Conservation (phyloP, 2,113 vertebrate species). For the Tragelaphus buxtoni region DNA sequence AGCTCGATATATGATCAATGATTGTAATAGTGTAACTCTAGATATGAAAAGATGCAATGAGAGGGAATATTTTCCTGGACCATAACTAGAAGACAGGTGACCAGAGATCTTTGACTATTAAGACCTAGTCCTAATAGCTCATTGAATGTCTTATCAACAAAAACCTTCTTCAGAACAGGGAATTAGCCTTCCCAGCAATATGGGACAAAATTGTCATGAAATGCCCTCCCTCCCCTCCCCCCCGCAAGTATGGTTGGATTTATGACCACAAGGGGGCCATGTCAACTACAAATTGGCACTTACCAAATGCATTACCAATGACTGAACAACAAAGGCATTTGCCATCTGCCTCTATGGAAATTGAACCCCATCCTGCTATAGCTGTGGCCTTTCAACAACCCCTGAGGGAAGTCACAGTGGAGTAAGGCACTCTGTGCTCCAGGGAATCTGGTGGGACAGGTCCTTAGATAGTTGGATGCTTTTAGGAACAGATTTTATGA, state of each 20-base stretch:
- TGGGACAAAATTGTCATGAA: not conserved
- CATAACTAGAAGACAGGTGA: not conserved
- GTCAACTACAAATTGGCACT: not conserved
- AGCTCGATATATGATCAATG: not conserved
- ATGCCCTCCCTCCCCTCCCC: not conserved
- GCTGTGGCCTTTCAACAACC: not conserved
- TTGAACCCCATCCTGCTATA: not conserved
- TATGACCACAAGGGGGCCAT: not conserved
- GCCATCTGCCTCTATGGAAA: not conserved
- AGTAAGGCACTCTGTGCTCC: not conserved
- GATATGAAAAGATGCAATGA: not conserved
- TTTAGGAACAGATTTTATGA: not conserved
- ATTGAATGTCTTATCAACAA: not conserved
- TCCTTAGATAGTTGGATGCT: not conserved
- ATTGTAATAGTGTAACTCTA: not conserved
- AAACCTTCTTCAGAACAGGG: not conserved
- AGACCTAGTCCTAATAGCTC: not conserved
- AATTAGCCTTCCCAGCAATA: not conserved
- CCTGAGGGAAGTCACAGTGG: not conserved
- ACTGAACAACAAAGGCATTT: not conserved
- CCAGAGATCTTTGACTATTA: not conserved
- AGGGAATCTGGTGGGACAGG: not conserved
- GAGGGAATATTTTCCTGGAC: not conserved
- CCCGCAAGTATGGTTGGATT: not conserved
- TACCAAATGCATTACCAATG: not conserved